These are phyloP conservation scores for Melopsittacus undulatus DNA, from an alignment of 2,797 vertebrate species.

Conservation along the genomic window DNA sequence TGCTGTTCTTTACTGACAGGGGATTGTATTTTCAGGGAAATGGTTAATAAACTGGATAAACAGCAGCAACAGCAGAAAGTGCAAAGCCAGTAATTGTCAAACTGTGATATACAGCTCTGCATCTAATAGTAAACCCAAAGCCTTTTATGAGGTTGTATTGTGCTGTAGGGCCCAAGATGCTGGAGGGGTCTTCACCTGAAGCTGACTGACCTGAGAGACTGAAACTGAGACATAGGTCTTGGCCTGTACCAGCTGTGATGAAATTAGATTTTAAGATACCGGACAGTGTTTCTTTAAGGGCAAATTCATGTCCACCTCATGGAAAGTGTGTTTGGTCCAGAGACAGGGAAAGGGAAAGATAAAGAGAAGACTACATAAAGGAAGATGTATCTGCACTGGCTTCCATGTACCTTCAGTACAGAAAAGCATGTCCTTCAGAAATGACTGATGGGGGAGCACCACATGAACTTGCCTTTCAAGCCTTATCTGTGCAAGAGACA, in stretches of 20 bases:
- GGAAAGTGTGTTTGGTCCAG: not conserved
- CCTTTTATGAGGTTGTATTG: slow-evolving; percentile 46
- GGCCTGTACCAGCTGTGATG: not conserved
- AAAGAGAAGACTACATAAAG: not conserved
- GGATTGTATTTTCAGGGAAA: slow-evolving; percentile 54
- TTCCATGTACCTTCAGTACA: not conserved
- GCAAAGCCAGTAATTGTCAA: slow-evolving; percentile 56
- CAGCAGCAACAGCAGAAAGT: slow-evolving; percentile 28
- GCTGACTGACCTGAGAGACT: not conserved
- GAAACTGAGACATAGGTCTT: not conserved
- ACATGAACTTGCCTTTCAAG: not conserved
- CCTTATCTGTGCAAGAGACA: not conserved
- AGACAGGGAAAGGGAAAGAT: not conserved
- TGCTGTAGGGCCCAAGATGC: not conserved
- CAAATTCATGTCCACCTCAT: not conserved
- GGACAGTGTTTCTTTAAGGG: not conserved
- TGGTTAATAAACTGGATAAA: slow-evolving; percentile 68
- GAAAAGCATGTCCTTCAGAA: slow-evolving; percentile 12
- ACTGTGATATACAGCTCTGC: slow-evolving; percentile 55
- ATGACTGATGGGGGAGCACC: not conserved
- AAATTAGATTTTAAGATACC: not conserved
- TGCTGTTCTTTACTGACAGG: not conserved
- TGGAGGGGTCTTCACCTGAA: not conserved
- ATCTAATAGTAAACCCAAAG: slow-evolving; percentile 50
- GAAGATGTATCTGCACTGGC: not conserved